Percentiles rank a stretch among this genome's conserved stretches.
These are phyloP conservation scores for Aproaerema taeniolella DNA, from an alignment of 2,888 invertebrate genomes.

Conservation along the genomic window DNA sequence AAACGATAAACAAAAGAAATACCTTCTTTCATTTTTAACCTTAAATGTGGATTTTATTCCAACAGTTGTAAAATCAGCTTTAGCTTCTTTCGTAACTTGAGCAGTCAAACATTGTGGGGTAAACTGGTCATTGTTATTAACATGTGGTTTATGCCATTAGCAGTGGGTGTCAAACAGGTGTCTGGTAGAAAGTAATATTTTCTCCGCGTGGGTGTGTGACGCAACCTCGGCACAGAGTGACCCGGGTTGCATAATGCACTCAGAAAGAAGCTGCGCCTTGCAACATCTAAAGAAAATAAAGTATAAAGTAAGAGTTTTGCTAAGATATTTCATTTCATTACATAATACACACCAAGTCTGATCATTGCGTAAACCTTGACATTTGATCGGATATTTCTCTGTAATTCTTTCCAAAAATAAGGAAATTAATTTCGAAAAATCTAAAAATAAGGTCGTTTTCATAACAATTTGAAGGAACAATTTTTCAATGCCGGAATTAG, in stretches of 20 bases:
- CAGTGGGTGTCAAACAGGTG: constrained; percentile 40
- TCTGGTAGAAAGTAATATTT: constrained; percentile 62
- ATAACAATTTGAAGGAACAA: neutral
- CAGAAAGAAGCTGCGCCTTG: constrained; percentile 55
- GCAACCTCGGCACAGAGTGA: constrained; percentile 60
- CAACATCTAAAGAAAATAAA: constrained; percentile 62
- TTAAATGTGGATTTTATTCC: neutral
- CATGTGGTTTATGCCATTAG: constrained; percentile 26
- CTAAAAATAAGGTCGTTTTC: neutral
- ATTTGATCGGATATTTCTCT: constrained; percentile 28
- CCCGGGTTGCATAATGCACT: constrained; percentile 63
- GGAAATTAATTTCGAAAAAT: neutral
- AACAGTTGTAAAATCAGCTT: too few species aligned
- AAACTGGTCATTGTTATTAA: neutral
- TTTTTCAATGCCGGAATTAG: neutral
- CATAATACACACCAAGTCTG: constrained; percentile 48
- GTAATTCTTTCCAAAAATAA: neutral
- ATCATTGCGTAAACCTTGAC: constrained; percentile 62
- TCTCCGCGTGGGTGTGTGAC: constrained; percentile 37
- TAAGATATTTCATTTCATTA: constrained; percentile 54
- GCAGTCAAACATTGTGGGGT: too few species aligned
- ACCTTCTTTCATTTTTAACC: constrained; percentile 25
- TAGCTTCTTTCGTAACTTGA: too few species aligned
- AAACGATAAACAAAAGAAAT: constrained; percentile 49
- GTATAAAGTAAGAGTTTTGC: constrained; percentile 56